Evolutionary conservation across 2,888 invertebrate species (phyloP).

Genomic region (Didymodactylos carnosus): DNA sequence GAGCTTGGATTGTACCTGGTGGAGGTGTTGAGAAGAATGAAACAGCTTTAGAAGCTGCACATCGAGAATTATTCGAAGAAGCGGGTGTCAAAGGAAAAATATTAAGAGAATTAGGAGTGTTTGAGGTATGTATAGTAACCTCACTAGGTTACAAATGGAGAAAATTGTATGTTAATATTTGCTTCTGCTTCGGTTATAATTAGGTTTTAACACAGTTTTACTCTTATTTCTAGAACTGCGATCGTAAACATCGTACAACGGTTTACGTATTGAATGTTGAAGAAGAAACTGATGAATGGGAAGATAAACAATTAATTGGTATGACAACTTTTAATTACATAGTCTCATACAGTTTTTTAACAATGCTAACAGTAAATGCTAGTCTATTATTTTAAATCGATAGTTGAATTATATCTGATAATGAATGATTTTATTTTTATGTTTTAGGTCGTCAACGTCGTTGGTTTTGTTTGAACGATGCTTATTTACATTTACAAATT

Average conservation of each 20-base stretch:
- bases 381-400: too few species aligned
- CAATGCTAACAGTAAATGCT: too few species aligned
- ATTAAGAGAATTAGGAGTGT: slow-evolving; percentile 69
- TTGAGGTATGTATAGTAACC: slow-evolving; percentile 64
- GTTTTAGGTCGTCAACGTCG: background rate
- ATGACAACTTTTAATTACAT: too few species aligned
- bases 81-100: slow-evolving; percentile 79
- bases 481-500: background rate
- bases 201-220: too few species aligned
- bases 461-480: background rate
- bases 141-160: too few species aligned
- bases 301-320: slow-evolving; percentile 42
- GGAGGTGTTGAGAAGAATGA: slow-evolving; percentile 80
- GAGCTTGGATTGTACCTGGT: slow-evolving; percentile 87
- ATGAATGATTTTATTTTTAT: too few species aligned
- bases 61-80: slow-evolving; percentile 79
- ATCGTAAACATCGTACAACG: slow-evolving; percentile 76
- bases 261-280: slow-evolving; percentile 82
- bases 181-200: too few species aligned
- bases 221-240: too few species aligned
- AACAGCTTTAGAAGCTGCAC: slow-evolving; percentile 68
- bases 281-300: slow-evolving; percentile 80
- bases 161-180: too few species aligned
- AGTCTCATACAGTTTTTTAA: too few species aligned
- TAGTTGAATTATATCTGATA: too few species aligned